These are phyloP conservation scores for Carassius carassius DNA, from an alignment of 2,113 vertebrate species.

Conservation along the genomic window DNA sequence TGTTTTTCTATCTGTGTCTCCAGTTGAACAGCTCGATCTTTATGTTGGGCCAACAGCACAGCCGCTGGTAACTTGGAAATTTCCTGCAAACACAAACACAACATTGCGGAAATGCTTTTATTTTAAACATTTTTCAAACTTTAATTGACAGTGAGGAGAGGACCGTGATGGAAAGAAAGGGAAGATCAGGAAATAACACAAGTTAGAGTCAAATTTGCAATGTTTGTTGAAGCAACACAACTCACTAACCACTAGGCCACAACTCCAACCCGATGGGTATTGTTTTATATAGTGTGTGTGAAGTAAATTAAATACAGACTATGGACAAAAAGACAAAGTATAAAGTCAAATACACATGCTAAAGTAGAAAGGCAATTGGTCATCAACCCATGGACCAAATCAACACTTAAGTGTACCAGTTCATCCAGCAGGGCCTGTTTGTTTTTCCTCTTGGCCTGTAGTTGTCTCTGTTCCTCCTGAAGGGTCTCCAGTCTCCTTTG, in stretches of 20 bases:
- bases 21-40: constrained; percentile 87
- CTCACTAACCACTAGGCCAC: not conserved
- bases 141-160: not conserved
- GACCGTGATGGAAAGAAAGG: not conserved
- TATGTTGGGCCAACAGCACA: constrained; percentile 92
- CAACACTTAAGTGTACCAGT: constrained; percentile 76
- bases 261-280: not conserved
- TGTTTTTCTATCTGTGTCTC: constrained; percentile 91
- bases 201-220: not conserved
- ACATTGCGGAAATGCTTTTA: not conserved
- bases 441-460: constrained; percentile 90
- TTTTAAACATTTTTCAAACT: not conserved
- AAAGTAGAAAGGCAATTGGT: not conserved
- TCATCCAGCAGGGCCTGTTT: constrained; percentile 95
- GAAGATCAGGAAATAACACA: not conserved
- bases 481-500: constrained; percentile 84
- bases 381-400: not conserved
- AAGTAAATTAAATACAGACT: not conserved
- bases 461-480: constrained; percentile 91
- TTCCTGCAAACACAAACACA: constrained; percentile 78
- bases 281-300: not conserved
- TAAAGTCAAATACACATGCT: not conserved
- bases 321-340: not conserved
- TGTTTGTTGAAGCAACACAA: not conserved
- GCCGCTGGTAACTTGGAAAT: constrained; percentile 90